Evolutionary conservation across 2,113 vertebrate species (phyloP).

Genomic region (Sterna hirundo): DNA sequence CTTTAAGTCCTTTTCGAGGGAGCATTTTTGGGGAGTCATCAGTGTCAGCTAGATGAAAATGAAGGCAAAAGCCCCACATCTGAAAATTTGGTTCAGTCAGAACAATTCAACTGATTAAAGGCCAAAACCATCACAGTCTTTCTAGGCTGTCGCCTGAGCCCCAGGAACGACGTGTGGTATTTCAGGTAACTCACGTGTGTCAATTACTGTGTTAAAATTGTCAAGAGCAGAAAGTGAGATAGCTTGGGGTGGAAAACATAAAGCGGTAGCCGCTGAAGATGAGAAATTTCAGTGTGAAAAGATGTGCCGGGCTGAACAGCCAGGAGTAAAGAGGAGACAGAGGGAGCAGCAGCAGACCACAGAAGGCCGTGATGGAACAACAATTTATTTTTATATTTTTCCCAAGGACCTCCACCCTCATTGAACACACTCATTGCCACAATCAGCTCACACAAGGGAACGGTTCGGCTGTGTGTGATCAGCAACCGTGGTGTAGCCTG

Average conservation of each 20-base stretch:
- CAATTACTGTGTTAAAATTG: not conserved
- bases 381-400: not conserved
- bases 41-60: not conserved
- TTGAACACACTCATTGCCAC: not conserved
- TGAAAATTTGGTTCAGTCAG: not conserved
- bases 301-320: not conserved
- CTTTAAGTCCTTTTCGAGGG: not conserved
- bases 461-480: not conserved
- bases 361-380: not conserved
- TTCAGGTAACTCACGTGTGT: not conserved
- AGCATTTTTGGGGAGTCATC: not conserved
- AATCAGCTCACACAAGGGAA: not conserved
- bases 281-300: not conserved
- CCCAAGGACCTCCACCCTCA: not conserved
- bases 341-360: not conserved
- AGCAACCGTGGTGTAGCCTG: not conserved
- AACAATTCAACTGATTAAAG: not conserved
- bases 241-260: not conserved
- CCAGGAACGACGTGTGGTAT: accelerated
- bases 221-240: not conserved
- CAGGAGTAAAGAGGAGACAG: not conserved
- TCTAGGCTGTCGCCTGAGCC: not conserved
- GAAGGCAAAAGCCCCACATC: accelerated
- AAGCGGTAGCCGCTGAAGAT: not conserved
- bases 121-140: not conserved